Evolutionary conservation across 2,113 vertebrate genomes (phyloP).

Genomic region (Oriolus oriolus): DNA sequence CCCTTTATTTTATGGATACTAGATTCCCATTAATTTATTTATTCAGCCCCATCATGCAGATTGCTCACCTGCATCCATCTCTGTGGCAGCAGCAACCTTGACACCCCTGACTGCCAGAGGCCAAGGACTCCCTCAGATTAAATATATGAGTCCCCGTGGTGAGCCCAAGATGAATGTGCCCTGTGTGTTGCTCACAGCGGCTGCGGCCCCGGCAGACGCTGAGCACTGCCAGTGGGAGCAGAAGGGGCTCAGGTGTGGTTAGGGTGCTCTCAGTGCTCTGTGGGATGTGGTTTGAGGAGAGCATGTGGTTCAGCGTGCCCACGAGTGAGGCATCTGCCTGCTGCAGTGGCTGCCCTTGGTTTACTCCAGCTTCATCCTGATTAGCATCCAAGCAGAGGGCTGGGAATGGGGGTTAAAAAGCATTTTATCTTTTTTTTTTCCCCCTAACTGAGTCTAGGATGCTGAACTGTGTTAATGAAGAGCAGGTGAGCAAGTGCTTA

Average conservation of each 20-base stretch:
- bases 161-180: neutral
- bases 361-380: neutral
- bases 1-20: neutral
- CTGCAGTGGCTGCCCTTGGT: rapidly evolving
- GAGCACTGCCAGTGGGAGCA: neutral
- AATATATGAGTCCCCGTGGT: neutral
- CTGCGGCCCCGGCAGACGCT: neutral
- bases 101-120: neutral
- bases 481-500: neutral
- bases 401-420: neutral
- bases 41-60: neutral
- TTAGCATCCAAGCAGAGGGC: neutral
- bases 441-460: neutral
- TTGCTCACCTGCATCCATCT: conserved; percentile 31
- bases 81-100: conserved; percentile 40
- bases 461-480: neutral
- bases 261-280: neutral
- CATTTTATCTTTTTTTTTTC: neutral
- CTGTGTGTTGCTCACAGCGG: rapidly evolving
- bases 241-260: neutral
- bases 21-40: conserved; percentile 6
- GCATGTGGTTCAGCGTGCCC: rapidly evolving
- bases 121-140: conserved; percentile 46
- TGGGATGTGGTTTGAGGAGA: neutral
- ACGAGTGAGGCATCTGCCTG: neutral